Evolutionary conservation across 2,888 invertebrate species (phyloP).

Genomic region (Drosophila paucipuncta): DNA sequence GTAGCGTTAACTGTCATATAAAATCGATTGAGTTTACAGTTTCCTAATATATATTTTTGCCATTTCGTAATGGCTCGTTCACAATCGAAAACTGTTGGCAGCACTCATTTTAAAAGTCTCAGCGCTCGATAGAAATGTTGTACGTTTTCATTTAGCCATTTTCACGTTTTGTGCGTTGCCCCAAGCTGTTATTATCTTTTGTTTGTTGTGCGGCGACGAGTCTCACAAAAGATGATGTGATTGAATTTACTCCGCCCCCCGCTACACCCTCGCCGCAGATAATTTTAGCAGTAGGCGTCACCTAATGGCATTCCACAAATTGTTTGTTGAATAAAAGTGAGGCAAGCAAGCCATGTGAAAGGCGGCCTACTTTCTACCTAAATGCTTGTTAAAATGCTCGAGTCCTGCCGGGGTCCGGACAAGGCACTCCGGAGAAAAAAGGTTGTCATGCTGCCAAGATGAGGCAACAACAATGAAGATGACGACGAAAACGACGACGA

Average conservation of each 20-base stretch:
- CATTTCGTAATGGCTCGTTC: neutral
- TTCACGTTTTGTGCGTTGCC: conserved; percentile 29
- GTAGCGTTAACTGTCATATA: neutral
- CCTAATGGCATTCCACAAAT: conserved; percentile 81
- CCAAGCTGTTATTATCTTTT: conserved; percentile 55
- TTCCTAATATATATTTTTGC: neutral
- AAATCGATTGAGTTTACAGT: neutral
- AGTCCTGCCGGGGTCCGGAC: conserved; percentile 37
- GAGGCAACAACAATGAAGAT: conserved; percentile 39
- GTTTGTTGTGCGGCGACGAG: conserved; percentile 43
- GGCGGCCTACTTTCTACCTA: conserved; percentile 43
- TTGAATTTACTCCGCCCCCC: conserved; percentile 63
- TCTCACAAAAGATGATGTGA: conserved; percentile 74
- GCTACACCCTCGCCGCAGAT: conserved; percentile 37
- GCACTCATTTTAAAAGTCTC: conserved; percentile 8
- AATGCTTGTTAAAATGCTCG: conserved; percentile 68
- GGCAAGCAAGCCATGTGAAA: conserved; percentile 38
- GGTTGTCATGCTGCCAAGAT: conserved; percentile 75
- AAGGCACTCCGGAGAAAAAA: conserved; percentile 47
- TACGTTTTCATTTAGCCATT: conserved; percentile 40
- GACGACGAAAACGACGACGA: conserved; percentile 28
- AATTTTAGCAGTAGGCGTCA: conserved; percentile 77
- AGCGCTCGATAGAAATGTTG: conserved; percentile 27
- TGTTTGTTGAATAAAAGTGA: conserved; percentile 68
- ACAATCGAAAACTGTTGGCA: conserved; percentile 1